These are phyloP conservation scores for Dendrolimus pini DNA, from an alignment of 2,888 invertebrate genomes.

Conservation along the genomic window DNA sequence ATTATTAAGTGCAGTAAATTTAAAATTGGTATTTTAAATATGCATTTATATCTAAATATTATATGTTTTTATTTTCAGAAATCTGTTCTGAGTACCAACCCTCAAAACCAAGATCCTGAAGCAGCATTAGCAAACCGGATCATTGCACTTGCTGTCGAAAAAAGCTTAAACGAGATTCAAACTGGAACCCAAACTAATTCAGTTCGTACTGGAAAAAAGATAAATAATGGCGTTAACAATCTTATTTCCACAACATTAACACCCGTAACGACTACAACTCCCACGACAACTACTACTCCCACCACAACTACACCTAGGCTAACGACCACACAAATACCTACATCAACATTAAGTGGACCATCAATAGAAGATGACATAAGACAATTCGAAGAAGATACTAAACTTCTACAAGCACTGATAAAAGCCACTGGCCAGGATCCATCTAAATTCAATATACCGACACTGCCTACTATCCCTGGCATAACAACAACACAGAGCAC, in stretches of 20 bases:
- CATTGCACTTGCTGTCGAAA: conserved; percentile 73
- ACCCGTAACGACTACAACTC: conserved; percentile 28
- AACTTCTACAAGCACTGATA: conserved; percentile 60
- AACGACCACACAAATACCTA: conserved; percentile 40
- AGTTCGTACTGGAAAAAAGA: conserved; percentile 44
- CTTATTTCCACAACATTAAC: conserved; percentile 36
- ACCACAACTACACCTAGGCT: conserved; percentile 38
- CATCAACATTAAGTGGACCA: conserved; percentile 33
- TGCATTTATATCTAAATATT: background rate
- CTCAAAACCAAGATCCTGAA: conserved; percentile 57
- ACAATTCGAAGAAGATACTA: conserved; percentile 69
- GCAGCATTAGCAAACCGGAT: conserved; percentile 70
- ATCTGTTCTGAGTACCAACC: conserved; percentile 56
- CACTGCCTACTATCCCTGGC: conserved; percentile 38
- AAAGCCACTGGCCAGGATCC: conserved; percentile 69
- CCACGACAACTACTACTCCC: conserved; percentile 39
- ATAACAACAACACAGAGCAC: conserved; percentile 17
- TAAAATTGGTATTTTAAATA: background rate
- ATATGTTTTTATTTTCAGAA: conserved; percentile 46
- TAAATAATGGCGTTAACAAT: conserved; percentile 34
- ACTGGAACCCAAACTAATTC: conserved; percentile 34
- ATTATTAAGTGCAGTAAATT: background rate
- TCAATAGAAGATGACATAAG: conserved; percentile 66
- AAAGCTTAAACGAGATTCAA: conserved; percentile 63
- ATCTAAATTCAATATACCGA: conserved; percentile 62